These are phyloP conservation scores for Heterocephalus glaber DNA, from an alignment of 2,113 vertebrate species.

Conservation along the genomic window DNA sequence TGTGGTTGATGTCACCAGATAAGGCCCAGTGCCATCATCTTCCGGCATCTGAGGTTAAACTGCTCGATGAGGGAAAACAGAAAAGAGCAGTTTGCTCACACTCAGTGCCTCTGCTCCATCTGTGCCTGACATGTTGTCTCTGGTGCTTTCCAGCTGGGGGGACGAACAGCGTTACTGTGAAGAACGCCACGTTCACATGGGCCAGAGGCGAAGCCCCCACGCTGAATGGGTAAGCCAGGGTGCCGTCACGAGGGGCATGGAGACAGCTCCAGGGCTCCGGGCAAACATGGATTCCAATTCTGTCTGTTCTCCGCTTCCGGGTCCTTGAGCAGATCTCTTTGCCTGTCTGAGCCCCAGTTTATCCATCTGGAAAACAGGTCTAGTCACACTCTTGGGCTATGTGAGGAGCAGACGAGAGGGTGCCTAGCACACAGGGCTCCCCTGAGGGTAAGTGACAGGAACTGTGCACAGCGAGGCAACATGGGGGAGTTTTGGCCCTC, in stretches of 20 bases:
- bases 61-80: not conserved
- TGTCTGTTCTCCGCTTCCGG: not conserved
- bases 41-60: not conserved
- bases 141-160: conserved; percentile 83
- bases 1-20: not conserved
- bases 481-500: not conserved
- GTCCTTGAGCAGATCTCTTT: not conserved
- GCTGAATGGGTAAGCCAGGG: conserved; percentile 88
- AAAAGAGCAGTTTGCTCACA: too few species aligned
- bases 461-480: not conserved
- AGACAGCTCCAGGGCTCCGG: not conserved
- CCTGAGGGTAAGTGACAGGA: not conserved
- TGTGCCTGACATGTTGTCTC: not conserved
- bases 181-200: conserved; percentile 94
- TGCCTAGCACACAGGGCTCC: not conserved
- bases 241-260: accelerated
- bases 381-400: not conserved
- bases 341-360: not conserved
- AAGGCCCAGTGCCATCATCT: not conserved
- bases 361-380: not conserved
- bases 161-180: conserved; percentile 88
- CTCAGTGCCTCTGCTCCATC: accelerated
- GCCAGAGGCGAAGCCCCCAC: conserved; percentile 88
- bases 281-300: not conserved
- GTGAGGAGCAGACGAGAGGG: not conserved